Evolutionary conservation across 2,888 invertebrate genomes (phyloP).

Genomic region (Dynastes grantii): DNA sequence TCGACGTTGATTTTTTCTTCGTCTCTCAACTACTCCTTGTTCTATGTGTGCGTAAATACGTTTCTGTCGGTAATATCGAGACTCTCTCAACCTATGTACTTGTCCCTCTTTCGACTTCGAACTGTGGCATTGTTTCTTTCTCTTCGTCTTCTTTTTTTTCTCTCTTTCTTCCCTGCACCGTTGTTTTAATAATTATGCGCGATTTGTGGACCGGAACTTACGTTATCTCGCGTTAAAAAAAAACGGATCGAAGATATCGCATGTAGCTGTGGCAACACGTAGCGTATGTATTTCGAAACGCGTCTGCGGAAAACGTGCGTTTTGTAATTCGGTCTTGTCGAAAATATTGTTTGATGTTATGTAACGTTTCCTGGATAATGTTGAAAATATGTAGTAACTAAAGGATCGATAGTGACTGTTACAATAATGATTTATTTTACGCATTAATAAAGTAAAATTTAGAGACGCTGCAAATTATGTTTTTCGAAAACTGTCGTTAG

Average conservation of each 20-base stretch:
- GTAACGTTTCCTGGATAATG: too few species aligned
- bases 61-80: slow-evolving; percentile 5
- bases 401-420: too few species aligned
- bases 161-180: neutral
- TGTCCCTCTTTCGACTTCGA: neutral
- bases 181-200: slow-evolving; percentile 23
- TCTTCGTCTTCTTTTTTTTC: neutral
- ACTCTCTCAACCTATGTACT: neutral
- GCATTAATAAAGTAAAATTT: too few species aligned
- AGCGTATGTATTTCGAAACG: too few species aligned
- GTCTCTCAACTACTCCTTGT: neutral
- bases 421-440: too few species aligned
- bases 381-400: too few species aligned
- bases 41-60: neutral
- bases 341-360: too few species aligned
- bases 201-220: slow-evolving; percentile 22
- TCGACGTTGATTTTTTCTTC: slow-evolving; percentile 4
- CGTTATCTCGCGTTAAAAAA: slow-evolving; percentile 17
- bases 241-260: neutral
- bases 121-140: slow-evolving; percentile 6
- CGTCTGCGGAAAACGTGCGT: too few species aligned
- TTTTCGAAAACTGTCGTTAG: too few species aligned
- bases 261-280: too few species aligned
- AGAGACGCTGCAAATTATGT: too few species aligned
- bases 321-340: too few species aligned